These are phyloP conservation scores for Todiramphus chloris DNA, from an alignment of 2,113 vertebrate species.

Conservation along the genomic window DNA sequence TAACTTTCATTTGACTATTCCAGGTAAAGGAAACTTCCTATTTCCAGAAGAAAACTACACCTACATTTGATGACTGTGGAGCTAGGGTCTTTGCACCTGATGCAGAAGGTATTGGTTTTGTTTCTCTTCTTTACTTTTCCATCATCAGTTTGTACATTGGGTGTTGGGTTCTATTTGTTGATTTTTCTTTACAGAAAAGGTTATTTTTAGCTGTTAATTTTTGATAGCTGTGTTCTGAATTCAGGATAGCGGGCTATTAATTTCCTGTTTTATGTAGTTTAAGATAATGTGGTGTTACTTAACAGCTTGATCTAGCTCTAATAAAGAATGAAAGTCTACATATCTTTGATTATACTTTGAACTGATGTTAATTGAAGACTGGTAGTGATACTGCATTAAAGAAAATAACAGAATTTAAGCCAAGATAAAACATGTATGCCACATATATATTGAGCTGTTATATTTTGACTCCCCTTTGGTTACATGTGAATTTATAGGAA, in stretches of 20 bases:
- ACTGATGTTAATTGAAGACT: neutral
- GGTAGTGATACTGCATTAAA: neutral
- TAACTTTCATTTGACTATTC: conserved; percentile 22
- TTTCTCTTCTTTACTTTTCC: neutral
- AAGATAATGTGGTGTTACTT: neutral
- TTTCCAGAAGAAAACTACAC: conserved; percentile 91
- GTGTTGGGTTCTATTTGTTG: neutral
- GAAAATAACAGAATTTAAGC: neutral
- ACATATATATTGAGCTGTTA: neutral
- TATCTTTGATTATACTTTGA: neutral
- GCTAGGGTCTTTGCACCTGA: conserved; percentile 83
- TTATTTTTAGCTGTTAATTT: neutral
- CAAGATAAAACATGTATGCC: neutral
- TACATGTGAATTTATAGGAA: neutral
- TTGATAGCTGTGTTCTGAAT: neutral
- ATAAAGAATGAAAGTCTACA: neutral
- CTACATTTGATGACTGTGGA: conserved; percentile 87
- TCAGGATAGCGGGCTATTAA: neutral
- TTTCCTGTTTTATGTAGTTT: neutral
- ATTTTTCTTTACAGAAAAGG: neutral
- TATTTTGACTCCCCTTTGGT: neutral
- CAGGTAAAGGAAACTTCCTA: conserved; percentile 91
- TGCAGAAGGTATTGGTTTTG: conserved; percentile 73
- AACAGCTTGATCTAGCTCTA: neutral
- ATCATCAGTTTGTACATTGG: neutral